Base-by-base conservation (phyloP, 2,797 vertebrate species). In the Sphenopsis melanotis region DNA sequence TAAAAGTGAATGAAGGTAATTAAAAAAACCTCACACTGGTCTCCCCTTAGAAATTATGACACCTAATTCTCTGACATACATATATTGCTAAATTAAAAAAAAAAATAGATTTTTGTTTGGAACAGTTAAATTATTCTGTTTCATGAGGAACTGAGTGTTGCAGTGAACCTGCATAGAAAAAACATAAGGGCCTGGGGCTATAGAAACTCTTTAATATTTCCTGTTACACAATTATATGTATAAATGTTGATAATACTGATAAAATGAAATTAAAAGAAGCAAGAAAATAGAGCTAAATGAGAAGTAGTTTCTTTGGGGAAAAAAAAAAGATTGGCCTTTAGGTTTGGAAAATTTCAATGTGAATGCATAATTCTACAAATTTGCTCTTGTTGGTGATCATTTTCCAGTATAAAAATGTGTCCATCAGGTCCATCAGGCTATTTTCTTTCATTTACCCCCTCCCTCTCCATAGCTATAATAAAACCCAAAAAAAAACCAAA, bases 361-460 rank as follows among this genome's bases (percentile, higher is more conserved):
- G 14, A 70, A 70, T 42, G 7, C 5, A 32, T 10, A 39, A 17
- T 61, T 59, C 39, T 76, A 50, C 5, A 66, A n/a, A 63, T 49
- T 34, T 69, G 3, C 2, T 71, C 6, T 22, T 39, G 12, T 5
- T 49, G 27, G 24, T 52, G 10, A 34, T 23, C 1, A 32, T 68
- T 68, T 76, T 66, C 20, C 15, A 60, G 7, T 8, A 64, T 14
- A 42, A 50, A 46, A 83, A 76, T 9, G 2, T 44, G 34, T 69
- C 12, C 8, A 42, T 74, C 20, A 15, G 5, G 3, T 78, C 26
- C 12, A 47, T 44, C 11, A 27, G 6, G 7, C 0, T 0, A 39
- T 39, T 82, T 79, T 60, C 10, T 32, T 55, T 63, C 4, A 3
- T 39, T 71, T 83, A 7, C 3, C 15, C 9, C 27, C 27, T 19